phyloP scores from a whole-genome alignment of 2,113 vertebrate genomes.

The Egretta garzetta region DNA sequence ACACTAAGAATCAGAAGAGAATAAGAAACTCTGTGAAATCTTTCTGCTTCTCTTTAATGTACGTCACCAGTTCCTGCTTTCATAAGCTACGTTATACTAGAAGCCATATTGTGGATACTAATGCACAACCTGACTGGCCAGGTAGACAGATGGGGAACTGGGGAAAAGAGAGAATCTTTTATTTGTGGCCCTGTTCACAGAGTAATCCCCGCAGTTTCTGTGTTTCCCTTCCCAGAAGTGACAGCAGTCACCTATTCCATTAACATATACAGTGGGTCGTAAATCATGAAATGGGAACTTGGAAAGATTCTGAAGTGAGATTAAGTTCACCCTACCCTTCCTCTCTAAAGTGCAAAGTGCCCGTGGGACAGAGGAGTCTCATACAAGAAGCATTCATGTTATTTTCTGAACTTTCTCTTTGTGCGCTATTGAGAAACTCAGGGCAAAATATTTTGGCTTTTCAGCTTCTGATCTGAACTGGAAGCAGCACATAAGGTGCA shows the following conservation, averaged over 20 bases:
- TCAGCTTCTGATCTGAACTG: background rate
- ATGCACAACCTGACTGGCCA: background rate
- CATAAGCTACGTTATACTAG: background rate
- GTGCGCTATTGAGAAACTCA: background rate
- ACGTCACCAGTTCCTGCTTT: background rate
- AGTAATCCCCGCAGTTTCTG: background rate
- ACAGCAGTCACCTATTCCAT: background rate
- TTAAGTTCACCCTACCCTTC: background rate
- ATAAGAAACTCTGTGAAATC: background rate
- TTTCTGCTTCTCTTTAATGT: background rate
- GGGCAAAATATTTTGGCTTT: background rate
- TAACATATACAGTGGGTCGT: background rate
- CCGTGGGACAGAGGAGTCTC: background rate
- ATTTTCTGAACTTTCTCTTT: background rate
- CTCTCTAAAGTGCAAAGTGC: background rate
- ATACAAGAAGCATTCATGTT: background rate
- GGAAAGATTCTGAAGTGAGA: background rate
- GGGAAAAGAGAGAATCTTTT: background rate
- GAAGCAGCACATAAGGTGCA: background rate
- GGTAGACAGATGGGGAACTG: background rate
- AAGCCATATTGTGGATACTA: background rate
- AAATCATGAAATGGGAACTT: conserved; percentile 14
- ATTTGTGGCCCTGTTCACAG: background rate
- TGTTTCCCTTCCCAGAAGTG: background rate
- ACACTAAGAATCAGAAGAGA: background rate